Evolutionary conservation across 2,113 vertebrate species (phyloP), one percentile per base, ranked within the genome.

Genomic region (Strix uralensis): DNA sequence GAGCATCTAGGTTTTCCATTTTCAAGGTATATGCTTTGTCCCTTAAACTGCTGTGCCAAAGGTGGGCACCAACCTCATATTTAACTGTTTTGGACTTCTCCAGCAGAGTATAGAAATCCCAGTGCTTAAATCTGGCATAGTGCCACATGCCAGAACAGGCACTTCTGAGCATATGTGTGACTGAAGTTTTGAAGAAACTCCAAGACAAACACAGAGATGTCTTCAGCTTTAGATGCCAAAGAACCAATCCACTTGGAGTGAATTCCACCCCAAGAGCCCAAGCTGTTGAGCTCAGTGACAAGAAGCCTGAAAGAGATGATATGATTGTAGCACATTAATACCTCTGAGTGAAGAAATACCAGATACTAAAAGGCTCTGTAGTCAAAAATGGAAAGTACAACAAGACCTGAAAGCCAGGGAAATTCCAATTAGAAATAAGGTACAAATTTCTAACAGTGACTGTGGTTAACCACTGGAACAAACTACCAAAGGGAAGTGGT

Each of bases 381-480:
- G 55, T 3, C 2, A 1, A 62, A 95, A 81, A 66, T 21, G 22
- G 49, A 70, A 95, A 72, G 54, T 13, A 69, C 70, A 70, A 36
- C 8, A 85, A 65, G 73, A 91, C n/a, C 40, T 61, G 70, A 87
- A 92, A 96, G 40, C 32, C 61, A 79, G 49, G 61, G 44, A 87
- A 95, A 79, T 86, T 96, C 80, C 65, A 84, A 78, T 54, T 86
- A 81, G 70, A 75, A 94, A 69, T 34, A 66, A 87, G 27, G 65
- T 71, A 87, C 73, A 89, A 57, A 94, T 92, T 95, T 96, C 65
- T 79, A 69, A 63, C n/a, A 75, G 77, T 34, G 72, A 22, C 40
- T 88, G 92, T 92, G 91, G 90, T 92, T 90, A 96, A 94, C 86
- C 73, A 57, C 66, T 61, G 57, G 73, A 91, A 89, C 23, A 89